Evolutionary conservation across 2,113 vertebrate genomes (phyloP).

Genomic region (Ceratotherium simum): DNA sequence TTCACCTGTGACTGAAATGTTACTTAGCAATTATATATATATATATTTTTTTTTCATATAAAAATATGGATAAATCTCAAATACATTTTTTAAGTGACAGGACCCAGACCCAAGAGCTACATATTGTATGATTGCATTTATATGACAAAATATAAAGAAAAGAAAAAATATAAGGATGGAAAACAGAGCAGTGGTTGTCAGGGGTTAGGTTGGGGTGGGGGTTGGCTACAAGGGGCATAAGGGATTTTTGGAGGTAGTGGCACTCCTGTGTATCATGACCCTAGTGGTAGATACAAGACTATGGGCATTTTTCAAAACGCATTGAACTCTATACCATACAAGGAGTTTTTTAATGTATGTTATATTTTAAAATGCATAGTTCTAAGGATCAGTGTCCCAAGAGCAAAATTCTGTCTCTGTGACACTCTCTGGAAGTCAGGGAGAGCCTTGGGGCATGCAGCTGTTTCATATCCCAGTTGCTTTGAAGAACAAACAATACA

Average conservation of each 20-base stretch:
- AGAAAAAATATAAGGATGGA: neutral
- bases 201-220: neutral
- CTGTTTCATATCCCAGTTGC: neutral
- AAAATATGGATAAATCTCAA: neutral
- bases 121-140: neutral
- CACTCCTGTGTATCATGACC: neutral
- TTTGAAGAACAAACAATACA: neutral
- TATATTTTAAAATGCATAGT: neutral
- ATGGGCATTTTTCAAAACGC: neutral
- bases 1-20: neutral
- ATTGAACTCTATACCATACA: neutral
- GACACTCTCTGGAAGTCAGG: neutral
- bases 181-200: neutral
- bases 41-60: neutral
- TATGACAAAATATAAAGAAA: too few relatives aligned
- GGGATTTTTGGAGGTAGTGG: neutral
- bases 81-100: neutral
- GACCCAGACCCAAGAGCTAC: neutral
- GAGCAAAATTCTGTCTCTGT: neutral
- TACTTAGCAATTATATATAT: neutral
- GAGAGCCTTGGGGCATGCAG: neutral
- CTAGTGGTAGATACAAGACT: neutral
- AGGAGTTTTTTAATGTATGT: neutral
- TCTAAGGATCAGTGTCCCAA: neutral
- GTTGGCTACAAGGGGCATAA: neutral